Evolutionary conservation across 1,140 invertebrate species (phyloP), one percentile per base, ranked within the genome.

Genomic region (Agrilus planipennis): DNA sequence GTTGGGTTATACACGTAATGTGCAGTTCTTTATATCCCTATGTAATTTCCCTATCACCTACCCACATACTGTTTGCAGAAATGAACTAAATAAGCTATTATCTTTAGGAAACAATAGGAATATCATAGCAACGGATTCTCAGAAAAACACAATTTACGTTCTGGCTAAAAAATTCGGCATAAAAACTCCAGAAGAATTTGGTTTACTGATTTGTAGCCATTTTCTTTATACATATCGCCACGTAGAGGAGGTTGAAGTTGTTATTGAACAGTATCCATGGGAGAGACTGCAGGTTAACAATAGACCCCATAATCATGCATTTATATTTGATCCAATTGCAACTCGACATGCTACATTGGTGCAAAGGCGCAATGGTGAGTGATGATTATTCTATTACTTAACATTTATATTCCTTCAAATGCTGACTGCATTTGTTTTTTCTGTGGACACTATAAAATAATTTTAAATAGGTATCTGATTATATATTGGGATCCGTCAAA

Each of bases 101-200:
- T n/a, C n/a, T n/a, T n/a, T n/a, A n/a, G n/a, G n/a, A n/a, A 75
- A 80, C 55, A 82, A 82, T 48, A 70, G 71, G 22, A 76, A 80
- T 49, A 76, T 82, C 25, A 73, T 82, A n/a, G 82, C 82, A 1
- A 87, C 83, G 0, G 83, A 87, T 51, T 79, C 81, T 5, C 83
- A 86, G 51, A 85, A 85, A 64, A 86, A 86, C 51, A 85, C 80
- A 0, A 77, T 85, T n/a, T 84, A 84, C 54, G 53, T 84, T 17
- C 50, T 85, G 45, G 83, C 83, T 7, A 84, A 82, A 54, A 79
- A 82, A 47, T 64, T 79, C 56, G 81, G 81, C 23, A 71, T 84
- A 1, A 72, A 76, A 42, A 76, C 73, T 6, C 79, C 81, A 1
- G 83, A 86, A 54, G 74, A 76, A 39, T 85, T 85, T 57, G 80